These are phyloP conservation scores for Hypsopygia costalis DNA, from an alignment of 2,888 invertebrate genomes.

Conservation along the genomic window DNA sequence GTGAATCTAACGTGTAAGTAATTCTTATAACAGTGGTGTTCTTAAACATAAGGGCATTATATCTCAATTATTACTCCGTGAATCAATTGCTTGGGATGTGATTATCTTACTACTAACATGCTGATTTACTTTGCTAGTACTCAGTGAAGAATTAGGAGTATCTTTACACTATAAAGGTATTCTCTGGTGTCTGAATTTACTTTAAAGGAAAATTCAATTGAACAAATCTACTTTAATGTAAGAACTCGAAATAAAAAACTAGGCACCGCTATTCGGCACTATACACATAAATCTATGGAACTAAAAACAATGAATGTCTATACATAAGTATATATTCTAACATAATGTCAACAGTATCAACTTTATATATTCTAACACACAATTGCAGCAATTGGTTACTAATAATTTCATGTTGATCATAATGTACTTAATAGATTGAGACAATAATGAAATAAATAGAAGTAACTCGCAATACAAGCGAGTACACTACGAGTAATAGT, in stretches of 20 bases:
- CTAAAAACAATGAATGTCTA: conserved; percentile 54
- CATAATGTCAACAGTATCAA: too few species aligned
- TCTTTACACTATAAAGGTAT: conserved; percentile 44
- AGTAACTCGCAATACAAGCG: conserved; percentile 28
- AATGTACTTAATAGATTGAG: conserved; percentile 43
- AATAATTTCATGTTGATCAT: conserved; percentile 43
- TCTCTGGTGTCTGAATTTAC: conserved; percentile 44
- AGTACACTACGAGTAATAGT: conserved; percentile 39
- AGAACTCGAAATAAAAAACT: conserved; percentile 55
- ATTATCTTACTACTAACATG: conserved; percentile 64
- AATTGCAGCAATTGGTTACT: conserved; percentile 56
- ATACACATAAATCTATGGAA: conserved; percentile 52
- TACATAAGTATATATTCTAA: conserved; percentile 54
- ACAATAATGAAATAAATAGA: conserved; percentile 53
- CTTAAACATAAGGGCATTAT: conserved; percentile 54
- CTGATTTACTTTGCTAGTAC: conserved; percentile 48
- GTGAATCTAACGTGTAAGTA: conserved; percentile 80
- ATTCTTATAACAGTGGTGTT: conserved; percentile 69
- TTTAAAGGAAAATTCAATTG: conserved; percentile 40
- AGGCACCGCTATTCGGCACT: conserved; percentile 66
- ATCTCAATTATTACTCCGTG: conserved; percentile 54
- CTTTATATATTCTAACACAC: conserved; percentile 60
- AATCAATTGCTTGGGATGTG: conserved; percentile 53
- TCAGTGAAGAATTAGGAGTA: conserved; percentile 46
- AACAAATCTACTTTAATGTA: conserved; percentile 49